Base-by-base conservation (phyloP, 2,888 invertebrate species). In the Unio delphinus region DNA sequence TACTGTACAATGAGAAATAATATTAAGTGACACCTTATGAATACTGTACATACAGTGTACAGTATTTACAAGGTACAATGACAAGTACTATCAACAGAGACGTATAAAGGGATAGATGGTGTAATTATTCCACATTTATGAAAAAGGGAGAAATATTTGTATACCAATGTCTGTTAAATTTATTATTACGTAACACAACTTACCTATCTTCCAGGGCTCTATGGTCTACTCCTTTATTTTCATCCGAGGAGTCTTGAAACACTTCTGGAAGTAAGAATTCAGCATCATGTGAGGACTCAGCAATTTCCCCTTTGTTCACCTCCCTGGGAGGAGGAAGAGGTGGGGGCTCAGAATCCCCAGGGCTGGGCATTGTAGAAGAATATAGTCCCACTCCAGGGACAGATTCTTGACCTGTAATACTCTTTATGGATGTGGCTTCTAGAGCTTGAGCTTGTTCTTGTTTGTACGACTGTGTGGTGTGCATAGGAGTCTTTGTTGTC, bases 381-480 rank as follows among this genome's bases (percentile, higher is more conserved):
- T 72, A 67, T 30, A 68, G 68, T 59, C 61, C 65, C 18, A 62
- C 61, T 6, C 54, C 55, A 55, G 34, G 45, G 64, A 66, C 64
- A 65, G 58, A 68, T 57, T 66, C 70, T 60, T n/a, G 59, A 26
- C 55, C 57, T 60, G 66, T 45, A 23, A 64, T 55, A 45, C 70
- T 64, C 3, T 54, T 55, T 11, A 68, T 63, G 8, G 66, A 55
- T 15, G 69, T 60, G 5, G 85, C 84, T 67, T 86, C 83, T 54
- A 83, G 79, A 17, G 82, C 78, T 34, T 79, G 70, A 56, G 76
- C 76, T 6, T 82, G 84, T 62, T 82, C 80, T 34, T 80, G 82
- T 74, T 80, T 83, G 68, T 76, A 82, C 2, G 84, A 83, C 64
- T 85, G 85, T 6, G 72, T 72, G 65, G 74, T 70, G 26, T 79